phyloP scores from a whole-genome alignment of 2,113 vertebrate species.

The Nothocercus julius region DNA sequence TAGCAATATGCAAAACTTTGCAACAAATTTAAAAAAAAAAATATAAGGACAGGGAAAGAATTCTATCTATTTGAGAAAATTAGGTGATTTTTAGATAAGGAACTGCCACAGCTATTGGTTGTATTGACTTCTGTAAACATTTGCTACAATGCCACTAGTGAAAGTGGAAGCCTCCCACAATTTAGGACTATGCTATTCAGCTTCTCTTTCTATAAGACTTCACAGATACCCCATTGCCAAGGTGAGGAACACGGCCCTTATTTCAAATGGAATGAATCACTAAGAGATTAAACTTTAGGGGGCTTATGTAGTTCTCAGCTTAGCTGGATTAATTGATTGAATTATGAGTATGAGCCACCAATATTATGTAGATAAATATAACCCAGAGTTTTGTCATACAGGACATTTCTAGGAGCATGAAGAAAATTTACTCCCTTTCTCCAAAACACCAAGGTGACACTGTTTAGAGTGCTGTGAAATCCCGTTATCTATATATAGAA shows the following conservation, averaged over 20 bases:
- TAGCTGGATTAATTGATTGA: neutral
- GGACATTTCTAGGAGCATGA: neutral
- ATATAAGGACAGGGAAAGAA: neutral
- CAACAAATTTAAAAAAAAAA: neutral
- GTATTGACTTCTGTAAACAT: neutral
- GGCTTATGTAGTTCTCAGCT: neutral
- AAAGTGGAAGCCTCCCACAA: neutral
- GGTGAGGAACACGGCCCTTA: neutral
- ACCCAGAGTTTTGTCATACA: neutral
- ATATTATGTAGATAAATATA: neutral
- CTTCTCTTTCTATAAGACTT: neutral
- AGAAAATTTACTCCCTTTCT: neutral
- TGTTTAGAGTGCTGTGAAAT: neutral
- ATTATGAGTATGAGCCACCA: neutral
- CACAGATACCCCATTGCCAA: neutral
- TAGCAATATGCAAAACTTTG: neutral
- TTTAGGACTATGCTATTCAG: neutral
- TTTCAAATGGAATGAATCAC: neutral
- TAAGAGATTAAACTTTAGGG: neutral
- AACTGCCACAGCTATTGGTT: neutral
- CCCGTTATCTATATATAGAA: neutral
- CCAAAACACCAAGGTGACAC: neutral
- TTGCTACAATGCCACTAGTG: neutral
- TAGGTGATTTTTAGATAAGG: neutral
- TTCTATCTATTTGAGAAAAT: neutral